Evolutionary conservation across 2,888 invertebrate genomes (phyloP).

Genomic region (Oligia latruncula): DNA sequence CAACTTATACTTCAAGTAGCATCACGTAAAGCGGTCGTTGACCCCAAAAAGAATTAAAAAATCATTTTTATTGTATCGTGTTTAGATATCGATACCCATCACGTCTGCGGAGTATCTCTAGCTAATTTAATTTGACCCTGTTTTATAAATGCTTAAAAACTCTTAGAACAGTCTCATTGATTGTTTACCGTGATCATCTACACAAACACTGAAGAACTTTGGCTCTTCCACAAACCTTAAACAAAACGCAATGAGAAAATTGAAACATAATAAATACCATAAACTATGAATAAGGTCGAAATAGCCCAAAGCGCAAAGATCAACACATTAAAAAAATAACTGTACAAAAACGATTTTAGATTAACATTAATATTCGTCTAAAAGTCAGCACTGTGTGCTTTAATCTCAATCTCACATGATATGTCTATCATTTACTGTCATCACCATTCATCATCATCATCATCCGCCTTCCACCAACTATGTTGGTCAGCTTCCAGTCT

Average conservation of each 20-base stretch:
- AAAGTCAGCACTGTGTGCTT: conserved; percentile 60
- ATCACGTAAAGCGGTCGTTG: too few species aligned
- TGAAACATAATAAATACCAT: background rate
- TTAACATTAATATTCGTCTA: conserved; percentile 55
- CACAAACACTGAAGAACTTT: background rate
- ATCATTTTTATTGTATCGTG: too few species aligned
- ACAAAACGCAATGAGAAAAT: background rate
- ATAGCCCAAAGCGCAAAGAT: background rate
- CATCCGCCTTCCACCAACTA: conserved; percentile 35
- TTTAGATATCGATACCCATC: background rate
- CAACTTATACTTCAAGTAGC: background rate
- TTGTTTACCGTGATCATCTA: background rate
- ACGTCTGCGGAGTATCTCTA: background rate
- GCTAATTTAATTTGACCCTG: background rate
- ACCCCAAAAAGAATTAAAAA: too few species aligned
- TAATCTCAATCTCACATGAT: conserved; percentile 61
- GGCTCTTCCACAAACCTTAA: background rate
- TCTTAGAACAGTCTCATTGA: background rate
- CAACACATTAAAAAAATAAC: conserved; percentile 35
- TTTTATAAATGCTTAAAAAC: conserved; percentile 1
- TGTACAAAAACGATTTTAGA: conserved; percentile 44
- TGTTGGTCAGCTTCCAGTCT: conserved; percentile 33
- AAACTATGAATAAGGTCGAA: conserved; percentile 15
- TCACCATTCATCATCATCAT: conserved; percentile 21
- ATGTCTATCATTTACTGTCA: conserved; percentile 34